Conservation (phyloP, 2,888 invertebrate genomes). For the Girardia tigrina region DNA sequence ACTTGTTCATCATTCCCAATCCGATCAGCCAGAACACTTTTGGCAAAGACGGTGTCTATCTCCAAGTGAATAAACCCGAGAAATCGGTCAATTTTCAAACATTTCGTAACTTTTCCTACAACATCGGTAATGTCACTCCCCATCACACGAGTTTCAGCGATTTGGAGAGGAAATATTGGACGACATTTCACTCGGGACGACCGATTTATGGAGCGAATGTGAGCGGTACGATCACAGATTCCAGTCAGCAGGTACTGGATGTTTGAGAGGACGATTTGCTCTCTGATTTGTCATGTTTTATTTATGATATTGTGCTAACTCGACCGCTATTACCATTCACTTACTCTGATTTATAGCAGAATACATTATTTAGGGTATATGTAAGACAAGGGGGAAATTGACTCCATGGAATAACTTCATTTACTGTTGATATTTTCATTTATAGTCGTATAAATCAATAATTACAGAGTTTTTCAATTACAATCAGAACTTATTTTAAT, state of each 20-base stretch:
- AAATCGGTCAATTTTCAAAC: slow-evolving; percentile 11
- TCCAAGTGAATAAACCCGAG: neutral
- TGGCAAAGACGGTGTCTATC: slow-evolving; percentile 75
- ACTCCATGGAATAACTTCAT: too few relatives aligned
- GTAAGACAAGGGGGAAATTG: too few relatives aligned
- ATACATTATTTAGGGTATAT: too few relatives aligned
- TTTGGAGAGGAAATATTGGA: slow-evolving; percentile 76
- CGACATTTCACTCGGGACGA: slow-evolving; percentile 81
- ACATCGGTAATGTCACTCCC: slow-evolving; percentile 43
- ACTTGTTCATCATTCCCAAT: slow-evolving; percentile 70
- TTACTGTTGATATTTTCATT: too few relatives aligned
- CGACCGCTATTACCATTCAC: too few relatives aligned
- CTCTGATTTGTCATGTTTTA: too few relatives aligned
- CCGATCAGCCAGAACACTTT: slow-evolving; percentile 87
- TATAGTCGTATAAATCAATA: too few relatives aligned
- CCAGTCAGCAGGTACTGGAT: slow-evolving; percentile 56
- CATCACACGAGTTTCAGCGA: slow-evolving; percentile 47
- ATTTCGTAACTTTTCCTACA: slow-evolving; percentile 16
- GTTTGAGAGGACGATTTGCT: too few relatives aligned
- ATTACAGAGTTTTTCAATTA: too few relatives aligned
- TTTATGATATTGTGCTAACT: too few relatives aligned
- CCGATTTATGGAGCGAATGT: slow-evolving; percentile 98
- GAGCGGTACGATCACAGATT: slow-evolving; percentile 80
- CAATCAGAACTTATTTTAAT: too few relatives aligned
- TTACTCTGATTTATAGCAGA: too few relatives aligned